Evolutionary conservation across 2,113 vertebrate species (phyloP).

Genomic region (Boulengerochromis microlepis): DNA sequence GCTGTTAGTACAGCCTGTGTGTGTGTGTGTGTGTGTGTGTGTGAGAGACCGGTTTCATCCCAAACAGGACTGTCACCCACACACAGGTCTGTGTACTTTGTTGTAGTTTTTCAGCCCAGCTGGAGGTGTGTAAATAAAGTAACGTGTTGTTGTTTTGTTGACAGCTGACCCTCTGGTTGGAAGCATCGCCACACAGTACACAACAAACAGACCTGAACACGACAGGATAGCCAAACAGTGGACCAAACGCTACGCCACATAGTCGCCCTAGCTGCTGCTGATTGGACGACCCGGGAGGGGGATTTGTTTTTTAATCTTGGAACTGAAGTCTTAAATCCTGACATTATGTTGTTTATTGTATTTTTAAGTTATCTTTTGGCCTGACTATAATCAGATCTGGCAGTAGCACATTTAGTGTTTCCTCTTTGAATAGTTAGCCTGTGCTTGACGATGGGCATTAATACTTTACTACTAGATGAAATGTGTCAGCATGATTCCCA

Average conservation of each 20-base stretch:
- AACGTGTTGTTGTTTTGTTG: not conserved
- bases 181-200: conserved; percentile 77
- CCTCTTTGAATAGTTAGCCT: conserved; percentile 11
- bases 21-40: not conserved
- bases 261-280: conserved; percentile 11
- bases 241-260: conserved; percentile 78
- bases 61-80: not conserved
- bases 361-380: conserved; percentile 45
- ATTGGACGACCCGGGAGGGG: not conserved
- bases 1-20: not conserved
- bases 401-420: conserved; percentile 44
- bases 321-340: conserved; percentile 51
- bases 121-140: not conserved
- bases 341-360: conserved; percentile 27
- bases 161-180: conserved; percentile 75
- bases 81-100: not conserved
- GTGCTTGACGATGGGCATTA: conserved; percentile 42
- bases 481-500: conserved; percentile 50
- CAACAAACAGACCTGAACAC: conserved; percentile 73
- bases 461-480: conserved; percentile 43
- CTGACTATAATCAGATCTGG: conserved; percentile 42
- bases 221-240: conserved; percentile 80
- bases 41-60: not conserved
- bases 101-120: not conserved
- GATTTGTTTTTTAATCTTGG: conserved; percentile 48